These are phyloP conservation scores for Proisotoma minuta DNA, from an alignment of 2,888 invertebrate genomes.

Conservation along the genomic window DNA sequence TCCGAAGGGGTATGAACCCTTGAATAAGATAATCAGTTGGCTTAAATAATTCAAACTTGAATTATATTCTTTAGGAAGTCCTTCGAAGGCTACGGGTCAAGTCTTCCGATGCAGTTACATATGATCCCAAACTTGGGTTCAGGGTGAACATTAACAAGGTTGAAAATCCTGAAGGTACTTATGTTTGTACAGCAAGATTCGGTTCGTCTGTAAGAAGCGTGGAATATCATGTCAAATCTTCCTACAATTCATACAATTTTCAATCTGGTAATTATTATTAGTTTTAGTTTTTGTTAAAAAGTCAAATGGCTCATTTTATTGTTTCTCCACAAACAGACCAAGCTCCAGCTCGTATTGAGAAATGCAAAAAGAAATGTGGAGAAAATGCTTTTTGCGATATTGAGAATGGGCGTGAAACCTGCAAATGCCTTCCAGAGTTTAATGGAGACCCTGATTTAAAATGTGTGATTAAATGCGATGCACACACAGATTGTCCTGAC, in stretches of 20 bases:
- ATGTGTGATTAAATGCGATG: conserved; percentile 27
- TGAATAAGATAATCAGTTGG: neutral
- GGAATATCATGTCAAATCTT: conserved; percentile 28
- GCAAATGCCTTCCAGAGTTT: conserved; percentile 20
- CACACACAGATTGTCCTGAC: conserved; percentile 43
- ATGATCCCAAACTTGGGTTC: conserved; percentile 32
- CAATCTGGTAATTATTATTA: neutral
- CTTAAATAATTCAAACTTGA: neutral
- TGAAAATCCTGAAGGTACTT: conserved; percentile 36
- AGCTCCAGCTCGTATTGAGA: neutral
- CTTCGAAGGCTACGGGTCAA: conserved; percentile 20
- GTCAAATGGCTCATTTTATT: neutral
- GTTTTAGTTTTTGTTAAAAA: neutral
- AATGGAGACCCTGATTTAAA: conserved; percentile 22
- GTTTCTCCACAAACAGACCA: neutral
- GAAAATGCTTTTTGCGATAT: conserved; percentile 18
- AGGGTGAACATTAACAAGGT: conserved; percentile 19
- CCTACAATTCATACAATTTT: neutral
- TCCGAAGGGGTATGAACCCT: conserved; percentile 33
- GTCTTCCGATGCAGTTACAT: conserved; percentile 21
- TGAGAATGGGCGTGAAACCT: conserved; percentile 17
- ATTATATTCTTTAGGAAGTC: conserved; percentile 22
- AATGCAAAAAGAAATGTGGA: conserved; percentile 17
- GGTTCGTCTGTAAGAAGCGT: conserved; percentile 31
- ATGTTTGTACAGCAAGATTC: conserved; percentile 35